Base-by-base conservation (phyloP, 1,140 invertebrate genomes). In the Rhagoletis zephyria region DNA sequence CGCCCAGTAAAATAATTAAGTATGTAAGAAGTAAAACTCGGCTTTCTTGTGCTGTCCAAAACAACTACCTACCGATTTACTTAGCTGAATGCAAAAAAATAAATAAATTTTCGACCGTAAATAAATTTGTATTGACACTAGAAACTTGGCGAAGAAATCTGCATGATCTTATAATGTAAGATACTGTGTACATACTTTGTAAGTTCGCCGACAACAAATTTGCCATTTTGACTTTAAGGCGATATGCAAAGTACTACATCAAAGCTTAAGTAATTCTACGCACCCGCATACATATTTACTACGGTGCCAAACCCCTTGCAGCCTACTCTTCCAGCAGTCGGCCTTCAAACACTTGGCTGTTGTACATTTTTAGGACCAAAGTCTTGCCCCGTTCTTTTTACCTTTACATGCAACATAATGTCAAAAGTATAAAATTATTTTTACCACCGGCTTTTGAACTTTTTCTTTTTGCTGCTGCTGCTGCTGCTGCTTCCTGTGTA, bases 341-440 rank as follows among this genome's bases (percentile, higher is more conserved):
- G 48, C 19, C 74, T 81, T 74, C 42, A 74, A 74, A 74, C 42
- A 48, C 67, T 74, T 56, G 16, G 74, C 10, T 56, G 48, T 51
- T 81, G 74, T 81, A 30, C 30, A 56, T n/a, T 81, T 56, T 81
- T 81, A 48, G 16, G 74, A 48, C 74, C 51, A 81, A 81, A 81
- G 74, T 51, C 74, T 56, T 81, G 14, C 48, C 45, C 19, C 74
- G 56, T 81, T 81, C 30, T 81, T 4, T 48, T 48, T 74, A 74
- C 45, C 42, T 74, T 74, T 74, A 30, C 74, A 14, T 81, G 74
- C 48, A 56, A 56, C 74, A 81, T 59, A 81, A 81, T 81, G 74
- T 56, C 48, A 81, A 81, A 81, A 81, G 74, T 81, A 81, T 81
- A 81, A 81, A 59, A 81, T 81, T 81, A 81, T 81, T 81, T 81